phyloP scores from a whole-genome alignment of 2,888 invertebrate species.

The Norana najaformis region DNA sequence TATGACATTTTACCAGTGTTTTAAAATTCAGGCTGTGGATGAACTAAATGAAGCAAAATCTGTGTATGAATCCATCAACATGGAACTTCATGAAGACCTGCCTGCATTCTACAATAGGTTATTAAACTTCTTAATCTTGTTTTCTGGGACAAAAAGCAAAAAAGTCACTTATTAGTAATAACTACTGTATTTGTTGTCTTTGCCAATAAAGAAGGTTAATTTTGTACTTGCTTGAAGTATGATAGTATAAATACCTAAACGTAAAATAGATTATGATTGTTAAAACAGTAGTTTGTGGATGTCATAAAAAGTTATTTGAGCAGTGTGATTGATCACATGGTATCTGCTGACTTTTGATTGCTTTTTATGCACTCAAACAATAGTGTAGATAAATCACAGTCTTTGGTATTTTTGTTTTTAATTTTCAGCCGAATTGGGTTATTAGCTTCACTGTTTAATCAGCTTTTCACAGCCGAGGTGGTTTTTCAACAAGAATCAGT shows the following conservation, averaged over 20 bases:
- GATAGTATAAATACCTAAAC: not conserved
- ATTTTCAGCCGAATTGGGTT: constrained; percentile 77
- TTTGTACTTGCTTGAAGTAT: not conserved
- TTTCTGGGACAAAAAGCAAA: not conserved
- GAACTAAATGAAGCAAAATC: constrained; percentile 86
- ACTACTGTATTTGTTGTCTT: not conserved
- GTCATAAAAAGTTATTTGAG: not conserved
- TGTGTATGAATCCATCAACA: constrained; percentile 92
- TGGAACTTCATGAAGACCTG: constrained; percentile 91
- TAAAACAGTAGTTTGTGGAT: too few relatives aligned
- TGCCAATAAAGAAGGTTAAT: not conserved
- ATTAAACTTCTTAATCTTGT: not conserved
- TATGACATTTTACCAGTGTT: not conserved
- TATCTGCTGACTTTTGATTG: not conserved
- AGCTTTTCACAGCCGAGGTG: constrained; percentile 88
- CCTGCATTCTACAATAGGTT: constrained; percentile 87
- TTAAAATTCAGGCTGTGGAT: constrained; percentile 59
- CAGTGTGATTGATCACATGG: not conserved
- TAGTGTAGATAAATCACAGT: not conserved
- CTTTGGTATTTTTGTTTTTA: not conserved
- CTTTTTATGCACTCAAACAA: not conserved
- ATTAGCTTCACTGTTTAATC: constrained; percentile 90
- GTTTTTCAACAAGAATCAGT: constrained; percentile 89
- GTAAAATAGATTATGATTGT: not conserved
- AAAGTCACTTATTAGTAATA: not conserved